Conservation (phyloP, 2,888 invertebrate species). For the Erynnis tages region DNA sequence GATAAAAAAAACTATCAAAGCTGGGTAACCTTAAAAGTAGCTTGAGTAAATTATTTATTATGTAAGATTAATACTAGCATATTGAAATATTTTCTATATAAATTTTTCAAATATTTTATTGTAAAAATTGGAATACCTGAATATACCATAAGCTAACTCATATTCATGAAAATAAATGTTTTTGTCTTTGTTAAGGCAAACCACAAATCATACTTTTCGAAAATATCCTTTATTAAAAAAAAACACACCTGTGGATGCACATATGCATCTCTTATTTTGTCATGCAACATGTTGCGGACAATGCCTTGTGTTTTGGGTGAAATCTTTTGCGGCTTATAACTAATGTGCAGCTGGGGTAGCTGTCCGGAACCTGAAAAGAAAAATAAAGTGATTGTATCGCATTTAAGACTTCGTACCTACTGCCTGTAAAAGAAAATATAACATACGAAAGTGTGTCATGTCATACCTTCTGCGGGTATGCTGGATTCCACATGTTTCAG, state of each 20-base stretch:
- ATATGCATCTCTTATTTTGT: constrained; percentile 98
- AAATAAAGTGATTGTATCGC: neutral
- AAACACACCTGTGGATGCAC: constrained; percentile 91
- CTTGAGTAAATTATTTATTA: too few relatives aligned
- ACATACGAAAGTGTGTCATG: constrained; percentile 20
- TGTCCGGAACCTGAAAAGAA: constrained; percentile 77
- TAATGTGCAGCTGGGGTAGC: constrained; percentile 96
- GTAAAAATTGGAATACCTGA: too few relatives aligned
- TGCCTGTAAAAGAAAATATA: neutral
- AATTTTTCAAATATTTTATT: too few relatives aligned
- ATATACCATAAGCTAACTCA: too few relatives aligned
- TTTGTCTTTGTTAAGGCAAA: too few relatives aligned
- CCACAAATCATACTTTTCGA: neutral
- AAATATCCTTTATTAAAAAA: neutral
- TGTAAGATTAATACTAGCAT: too few relatives aligned
- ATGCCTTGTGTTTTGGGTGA: constrained; percentile 97
- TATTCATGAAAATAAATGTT: too few relatives aligned
- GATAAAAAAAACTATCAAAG: too few relatives aligned
- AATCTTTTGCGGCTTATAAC: constrained; percentile 99
- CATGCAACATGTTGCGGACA: constrained; percentile 95
- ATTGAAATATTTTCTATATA: too few relatives aligned
- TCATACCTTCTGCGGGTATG: constrained; percentile 63
- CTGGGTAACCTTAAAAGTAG: too few relatives aligned
- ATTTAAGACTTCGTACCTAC: neutral
- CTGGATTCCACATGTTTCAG: constrained; percentile 73